Evolutionary conservation across 2,797 vertebrate genomes (phyloP).

Genomic region (Malurus splendens): DNA sequence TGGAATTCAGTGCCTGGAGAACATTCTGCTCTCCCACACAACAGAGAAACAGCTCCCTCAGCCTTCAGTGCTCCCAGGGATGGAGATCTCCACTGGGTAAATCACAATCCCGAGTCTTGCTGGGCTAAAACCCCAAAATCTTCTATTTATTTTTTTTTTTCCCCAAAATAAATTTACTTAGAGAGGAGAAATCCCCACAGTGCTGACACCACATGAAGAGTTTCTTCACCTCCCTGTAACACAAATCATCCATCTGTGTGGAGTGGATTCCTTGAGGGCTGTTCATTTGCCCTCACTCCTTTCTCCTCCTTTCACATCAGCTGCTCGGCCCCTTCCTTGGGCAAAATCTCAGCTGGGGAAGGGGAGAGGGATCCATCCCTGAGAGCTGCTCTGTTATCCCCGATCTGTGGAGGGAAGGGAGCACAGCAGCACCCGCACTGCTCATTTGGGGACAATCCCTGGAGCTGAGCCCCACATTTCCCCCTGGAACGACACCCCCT

Average conservation of each 20-base stretch:
- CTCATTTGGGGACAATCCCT: background rate
- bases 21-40: accelerated
- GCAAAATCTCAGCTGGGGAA: background rate
- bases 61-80: background rate
- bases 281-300: constrained; percentile 3
- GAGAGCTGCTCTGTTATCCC: accelerated
- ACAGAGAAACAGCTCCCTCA: background rate
- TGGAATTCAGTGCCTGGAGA: background rate
- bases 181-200: background rate
- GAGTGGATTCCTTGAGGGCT: background rate
- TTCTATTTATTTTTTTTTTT: accelerated
- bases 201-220: accelerated
- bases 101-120: background rate
- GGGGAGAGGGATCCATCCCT: background rate
- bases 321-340: background rate
- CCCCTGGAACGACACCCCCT: background rate
- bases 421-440: background rate
- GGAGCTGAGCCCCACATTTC: background rate
- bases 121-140: background rate
- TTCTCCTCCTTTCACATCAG: background rate
- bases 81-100: background rate
- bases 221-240: background rate
- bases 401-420: background rate
- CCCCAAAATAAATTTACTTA: background rate
- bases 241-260: background rate